Evolutionary conservation across 2,113 vertebrate species (phyloP), one percentile per base, ranked within the genome.

Genomic region (Calonectris borealis): DNA sequence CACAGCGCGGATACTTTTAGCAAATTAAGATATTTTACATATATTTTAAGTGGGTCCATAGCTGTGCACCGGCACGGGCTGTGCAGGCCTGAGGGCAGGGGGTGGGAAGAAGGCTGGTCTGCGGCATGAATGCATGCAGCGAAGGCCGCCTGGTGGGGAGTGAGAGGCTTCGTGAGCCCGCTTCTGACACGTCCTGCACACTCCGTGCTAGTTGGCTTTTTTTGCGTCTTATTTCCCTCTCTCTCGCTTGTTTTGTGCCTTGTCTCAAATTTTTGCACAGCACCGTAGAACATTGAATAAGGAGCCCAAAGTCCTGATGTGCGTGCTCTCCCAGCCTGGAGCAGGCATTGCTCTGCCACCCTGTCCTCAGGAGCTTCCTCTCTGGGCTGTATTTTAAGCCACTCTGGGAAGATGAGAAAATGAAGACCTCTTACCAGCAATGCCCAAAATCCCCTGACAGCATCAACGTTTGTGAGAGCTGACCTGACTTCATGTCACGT

Each of bases 161-260:
- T 1, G 0, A 12, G 66, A 66, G 32, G 58, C 66, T 94, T 88
- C 38, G 66, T 68, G 66, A 38, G 42, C 40, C 19, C 1, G 3
- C 25, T 65, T 66, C 83, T 81, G 49, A 77, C 24, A 11, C 10
- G 61, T 81, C 17, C 54, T 70, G 42, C 31, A 7, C 12, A 4
- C 14, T 62, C 16, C 2, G 5, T 49, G 19, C 48, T 48, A 25
- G 38, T 0, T 80, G 14, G 6, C 13, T 18, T 10, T 34, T 55
- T 27, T 48, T 44, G 2, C 7, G 6, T 55, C 22, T 46, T 48
- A 31, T 38, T 91, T 86, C 21, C 6, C 18, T 8, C 15, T 73
- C 6, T 52, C 29, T 51, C 1, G 0, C 24, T 78, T 58, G 8
- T 84, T 76, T 75, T 1, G 0, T 40, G 11, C 29, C 16, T 40